Evolutionary conservation across 2,888 invertebrate genomes (phyloP), one percentile per base, ranked within the genome.

Genomic region (Miltochrista miniata): DNA sequence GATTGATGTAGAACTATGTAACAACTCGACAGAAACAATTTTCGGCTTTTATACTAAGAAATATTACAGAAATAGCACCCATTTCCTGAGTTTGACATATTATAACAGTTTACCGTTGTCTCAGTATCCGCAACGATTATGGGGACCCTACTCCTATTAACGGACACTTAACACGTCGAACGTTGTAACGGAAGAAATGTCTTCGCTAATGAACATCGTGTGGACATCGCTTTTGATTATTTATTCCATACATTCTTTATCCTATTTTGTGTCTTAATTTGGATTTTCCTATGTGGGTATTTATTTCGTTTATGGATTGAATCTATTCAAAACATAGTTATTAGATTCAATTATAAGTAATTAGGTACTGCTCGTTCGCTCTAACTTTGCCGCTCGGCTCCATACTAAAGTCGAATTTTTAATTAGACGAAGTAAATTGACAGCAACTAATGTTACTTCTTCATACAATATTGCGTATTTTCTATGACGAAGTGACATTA

Each of bases 161-260:
- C 30, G 39, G 63, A 59, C 51, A 65, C 58, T 66, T 63, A 66
- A 59, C 48, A 48, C 54, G 53, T 49, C 49, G 52, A 48, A 61
- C 55, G 45, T 29, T 53, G 60, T 65, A 54, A 52, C 51, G 53
- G 45, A 61, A 63, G 59, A 56, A 63, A 61, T 66, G 56, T 55
- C 54, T 12, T 46, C 43, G 40, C 15, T 62, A 59, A 65, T 52
- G 59, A 64, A 61, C 54, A 39, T 31, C 45, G 42, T 49, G 43
- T 51, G 50, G 59, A 56, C 56, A 51, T 29, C 47, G 51, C 53
- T 50, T 50, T 18, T 48, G 58, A 64, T 64, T 58, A 61, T 61
- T 64, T 61, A 57, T 34, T 34, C 34, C 34, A 13, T 9, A 36
- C 30, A 35, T 40, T 45, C 29, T 14, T n/a, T 31, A 8, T n/a